These are phyloP conservation scores for Orthosia gracilis DNA, from an alignment of 2,888 invertebrate genomes.

Conservation along the genomic window DNA sequence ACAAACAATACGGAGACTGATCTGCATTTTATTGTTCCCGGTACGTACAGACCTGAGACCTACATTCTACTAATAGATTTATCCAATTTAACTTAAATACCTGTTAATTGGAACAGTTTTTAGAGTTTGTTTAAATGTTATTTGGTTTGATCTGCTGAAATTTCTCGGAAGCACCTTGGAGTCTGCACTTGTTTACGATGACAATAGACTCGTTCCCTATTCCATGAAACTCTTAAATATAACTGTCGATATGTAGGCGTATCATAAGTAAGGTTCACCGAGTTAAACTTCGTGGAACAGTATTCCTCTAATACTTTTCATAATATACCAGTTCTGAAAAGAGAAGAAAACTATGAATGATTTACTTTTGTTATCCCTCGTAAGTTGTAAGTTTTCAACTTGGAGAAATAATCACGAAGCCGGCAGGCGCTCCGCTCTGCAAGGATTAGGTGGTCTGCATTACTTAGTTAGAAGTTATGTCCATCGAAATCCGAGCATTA, in stretches of 20 bases:
- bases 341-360: conserved; percentile 26
- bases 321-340: neutral
- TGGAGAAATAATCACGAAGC: conserved; percentile 50
- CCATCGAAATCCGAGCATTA: conserved; percentile 3
- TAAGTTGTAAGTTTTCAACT: conserved; percentile 50
- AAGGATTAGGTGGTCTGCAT: conserved; percentile 35
- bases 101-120: neutral
- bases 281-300: neutral
- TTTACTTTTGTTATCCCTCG: conserved; percentile 40
- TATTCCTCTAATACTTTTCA: neutral
- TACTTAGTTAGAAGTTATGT: neutral
- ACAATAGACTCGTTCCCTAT: neutral
- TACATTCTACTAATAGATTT: conserved; percentile 35
- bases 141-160: no score
- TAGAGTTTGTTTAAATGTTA: neutral
- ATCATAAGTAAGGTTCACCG: no score
- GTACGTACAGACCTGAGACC: conserved; percentile 17
- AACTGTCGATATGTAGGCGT: neutral
- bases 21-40: conserved; percentile 62
- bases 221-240: neutral
- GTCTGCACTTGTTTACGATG: neutral
- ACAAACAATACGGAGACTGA: conserved; percentile 60
- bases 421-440: conserved; percentile 29
- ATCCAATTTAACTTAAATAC: conserved; percentile 9
- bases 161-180: neutral